Evolutionary conservation across 1,140 invertebrate genomes (phyloP).

Genomic region (Fragariocoptes setiger): DNA sequence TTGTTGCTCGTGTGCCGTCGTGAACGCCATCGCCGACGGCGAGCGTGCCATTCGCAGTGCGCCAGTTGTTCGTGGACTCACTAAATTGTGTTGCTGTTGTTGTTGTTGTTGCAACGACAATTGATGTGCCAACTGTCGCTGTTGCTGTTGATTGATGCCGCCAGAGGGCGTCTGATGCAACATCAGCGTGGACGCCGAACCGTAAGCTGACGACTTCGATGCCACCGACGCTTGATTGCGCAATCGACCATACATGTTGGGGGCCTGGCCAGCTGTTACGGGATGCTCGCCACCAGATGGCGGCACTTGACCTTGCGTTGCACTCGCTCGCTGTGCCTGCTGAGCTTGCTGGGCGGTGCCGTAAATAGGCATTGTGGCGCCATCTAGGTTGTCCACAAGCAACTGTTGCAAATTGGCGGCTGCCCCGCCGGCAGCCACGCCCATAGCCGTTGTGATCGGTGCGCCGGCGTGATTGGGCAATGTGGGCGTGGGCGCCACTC

Average conservation of each 20-base stretch:
- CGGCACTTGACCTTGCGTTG: constrained; percentile 2
- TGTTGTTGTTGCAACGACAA: not conserved
- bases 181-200: not conserved
- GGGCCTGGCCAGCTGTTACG: constrained; percentile 4
- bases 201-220: not conserved
- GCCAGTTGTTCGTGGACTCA: not conserved
- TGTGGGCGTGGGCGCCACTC: too few relatives aligned
- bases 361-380: constrained; percentile 2
- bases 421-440: constrained; percentile 5
- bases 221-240: not conserved
- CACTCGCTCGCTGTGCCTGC: not conserved
- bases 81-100: not conserved
- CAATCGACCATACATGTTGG: not conserved
- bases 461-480: not conserved
- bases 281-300: constrained; percentile 1
- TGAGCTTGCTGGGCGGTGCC: not conserved
- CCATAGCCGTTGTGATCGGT: not conserved
- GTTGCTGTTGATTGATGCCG: not conserved
- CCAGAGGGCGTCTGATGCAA: not conserved
- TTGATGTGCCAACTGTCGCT: not conserved
- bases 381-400: constrained; percentile 8
- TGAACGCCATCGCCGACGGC: not conserved
- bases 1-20: not conserved
- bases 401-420: constrained; percentile 5
- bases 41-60: not conserved